Evolutionary conservation across 1,140 invertebrate genomes (phyloP).

Genomic region (Drosophila rufa): DNA sequence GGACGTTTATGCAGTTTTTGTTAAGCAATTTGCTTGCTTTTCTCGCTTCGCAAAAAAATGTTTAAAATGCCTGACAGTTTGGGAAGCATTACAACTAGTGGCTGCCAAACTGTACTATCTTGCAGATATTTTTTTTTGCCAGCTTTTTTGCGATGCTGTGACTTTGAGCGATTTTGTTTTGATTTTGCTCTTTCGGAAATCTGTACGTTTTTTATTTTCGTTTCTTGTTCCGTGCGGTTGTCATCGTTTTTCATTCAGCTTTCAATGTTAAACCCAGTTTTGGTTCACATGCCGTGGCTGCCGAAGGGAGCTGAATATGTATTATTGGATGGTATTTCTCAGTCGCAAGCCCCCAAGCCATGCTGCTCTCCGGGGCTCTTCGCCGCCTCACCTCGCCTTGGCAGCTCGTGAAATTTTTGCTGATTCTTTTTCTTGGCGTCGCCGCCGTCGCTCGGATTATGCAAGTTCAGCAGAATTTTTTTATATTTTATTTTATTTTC

Average conservation of each 20-base stretch:
- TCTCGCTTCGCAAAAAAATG: not conserved
- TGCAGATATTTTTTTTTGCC: not conserved
- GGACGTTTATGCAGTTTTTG: not conserved
- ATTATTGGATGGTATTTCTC: slow-evolving; percentile 24
- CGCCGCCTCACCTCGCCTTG: slow-evolving; percentile 8
- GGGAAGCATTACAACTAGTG: slow-evolving; percentile 12
- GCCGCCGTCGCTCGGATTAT: slow-evolving; percentile 48
- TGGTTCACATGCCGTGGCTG: slow-evolving; percentile 35
- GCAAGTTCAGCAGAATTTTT: slow-evolving; percentile 67
- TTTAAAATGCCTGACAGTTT: slow-evolving; percentile 1
- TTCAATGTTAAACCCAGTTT: slow-evolving; percentile 50
- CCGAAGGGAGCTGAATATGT: no score
- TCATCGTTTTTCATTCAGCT: slow-evolving; percentile 42
- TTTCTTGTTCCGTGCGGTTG: slow-evolving; percentile 10
- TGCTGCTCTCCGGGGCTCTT: not conserved
- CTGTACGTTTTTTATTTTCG: not conserved
- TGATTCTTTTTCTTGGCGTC: slow-evolving; percentile 41
- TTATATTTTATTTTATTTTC: slow-evolving; percentile 31
- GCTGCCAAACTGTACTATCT: slow-evolving; percentile 19
- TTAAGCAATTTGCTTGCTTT: not conserved
- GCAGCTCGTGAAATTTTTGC: slow-evolving; percentile 52
- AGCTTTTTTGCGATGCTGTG: slow-evolving; percentile 21
- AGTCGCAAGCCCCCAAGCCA: not conserved
- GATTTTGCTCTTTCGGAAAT: slow-evolving; percentile 9
- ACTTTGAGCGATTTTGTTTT: slow-evolving; percentile 38